Evolutionary conservation across 2,888 invertebrate genomes (phyloP), one percentile per base, ranked within the genome.

Genomic region (Oscheius sp.): DNA sequence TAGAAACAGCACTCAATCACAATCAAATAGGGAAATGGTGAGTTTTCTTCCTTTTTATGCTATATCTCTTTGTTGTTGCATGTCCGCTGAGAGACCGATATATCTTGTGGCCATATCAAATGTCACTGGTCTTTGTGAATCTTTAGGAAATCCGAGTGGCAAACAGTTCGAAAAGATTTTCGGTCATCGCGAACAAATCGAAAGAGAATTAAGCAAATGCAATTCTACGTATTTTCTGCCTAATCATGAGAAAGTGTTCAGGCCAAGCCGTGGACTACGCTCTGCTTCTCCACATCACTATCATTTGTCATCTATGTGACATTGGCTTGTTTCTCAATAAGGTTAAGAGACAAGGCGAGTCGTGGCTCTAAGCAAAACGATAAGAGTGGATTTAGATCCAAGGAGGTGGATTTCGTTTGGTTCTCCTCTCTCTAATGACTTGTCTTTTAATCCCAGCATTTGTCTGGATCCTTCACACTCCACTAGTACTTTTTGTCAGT

Each of bases 381-480:
- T 34, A 33, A 34, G 20, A 37, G 12, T 29, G 25, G 46, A 52
- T 33, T 50, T 34, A 34, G 55, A 45, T 63, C 10, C 57, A 74
- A 72, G 67, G 68, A 55, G 75, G 73, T 58, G 74, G 78, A 17
- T 52, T 74, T 20, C 70, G 72, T 12, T 58, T 84, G 61, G 79
- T 83, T 34, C 72, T 80, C 1, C 73, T 84, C 45, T 83, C 83
- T 4, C 67, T 85, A n/a, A 76, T 80, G 45, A 75, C 81, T 1
- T 80, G 79, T 31, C 45, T 82, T 25, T 67, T 79, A 25, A 75
- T 85, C 33, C 85, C 85, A 6, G 75, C 82, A 8, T 84, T 85
- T 65, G 72, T 81, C 12, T 85, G 85, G 85, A 76, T 86, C 27
- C 76, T 82, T 37, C 82, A 85, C 66, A 71, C 84, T 10, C 84